Evolutionary conservation across 2,113 vertebrate species (phyloP).

Genomic region (Cavia porcellus): DNA sequence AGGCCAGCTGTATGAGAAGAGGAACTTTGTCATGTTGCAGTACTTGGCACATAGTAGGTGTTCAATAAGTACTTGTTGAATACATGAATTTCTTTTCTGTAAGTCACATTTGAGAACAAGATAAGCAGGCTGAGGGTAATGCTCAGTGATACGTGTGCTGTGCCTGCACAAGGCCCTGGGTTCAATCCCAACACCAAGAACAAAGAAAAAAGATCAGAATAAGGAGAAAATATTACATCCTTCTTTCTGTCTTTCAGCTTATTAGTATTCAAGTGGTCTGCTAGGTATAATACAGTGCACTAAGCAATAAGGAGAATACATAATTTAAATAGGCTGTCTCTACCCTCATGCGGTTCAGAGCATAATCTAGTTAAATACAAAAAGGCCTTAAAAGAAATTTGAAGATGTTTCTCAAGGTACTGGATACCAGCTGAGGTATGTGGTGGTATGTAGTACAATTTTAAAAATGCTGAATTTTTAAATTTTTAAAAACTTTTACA

Average conservation of each 20-base stretch:
- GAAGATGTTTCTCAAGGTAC: not conserved
- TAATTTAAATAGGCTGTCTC: not conserved
- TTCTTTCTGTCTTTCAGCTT: not conserved
- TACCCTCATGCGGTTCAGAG: not conserved
- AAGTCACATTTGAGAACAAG: not conserved
- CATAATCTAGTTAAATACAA: not conserved
- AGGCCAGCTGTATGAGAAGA: not conserved
- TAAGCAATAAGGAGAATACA: not conserved
- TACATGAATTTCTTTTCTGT: not conserved
- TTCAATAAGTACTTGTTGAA: not conserved
- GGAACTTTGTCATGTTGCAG: not conserved
- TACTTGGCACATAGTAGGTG: not conserved
- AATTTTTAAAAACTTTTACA: not conserved
- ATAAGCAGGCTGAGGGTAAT: not conserved
- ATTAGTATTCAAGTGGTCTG: not conserved
- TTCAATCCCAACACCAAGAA: not conserved
- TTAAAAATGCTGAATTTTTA: not conserved
- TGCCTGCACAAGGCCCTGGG: not conserved
- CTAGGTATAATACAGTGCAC: not conserved
- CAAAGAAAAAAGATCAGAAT: not conserved
- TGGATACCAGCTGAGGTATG: not conserved
- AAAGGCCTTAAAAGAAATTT: not conserved
- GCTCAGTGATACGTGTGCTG: not conserved
- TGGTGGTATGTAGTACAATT: not conserved
- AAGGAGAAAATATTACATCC: not conserved